Base-by-base conservation (phyloP, 2,888 invertebrate species). In the Nycteola revayana region DNA sequence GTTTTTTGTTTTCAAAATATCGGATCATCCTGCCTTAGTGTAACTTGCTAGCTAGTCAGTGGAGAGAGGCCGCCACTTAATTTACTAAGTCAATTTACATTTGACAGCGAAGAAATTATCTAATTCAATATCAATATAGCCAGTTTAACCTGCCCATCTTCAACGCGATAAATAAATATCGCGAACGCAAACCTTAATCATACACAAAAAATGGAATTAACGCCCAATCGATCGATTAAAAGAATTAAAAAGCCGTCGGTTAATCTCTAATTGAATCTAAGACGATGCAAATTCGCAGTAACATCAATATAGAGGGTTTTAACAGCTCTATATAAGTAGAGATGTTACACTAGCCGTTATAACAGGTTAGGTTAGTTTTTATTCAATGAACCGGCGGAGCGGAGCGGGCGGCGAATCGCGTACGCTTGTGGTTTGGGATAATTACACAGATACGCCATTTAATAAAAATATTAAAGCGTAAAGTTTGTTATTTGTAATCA, bases 341-440 rank as follows among this genome's bases (percentile, higher is more conserved):
- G 66, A 64, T 67, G 64, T 71, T 30, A 60, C 66, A 66, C 62
- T 43, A 63, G 67, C 81, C 77, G 81, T 79, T 81, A 75, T 71
- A 72, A 75, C 77, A 62, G 65, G 81, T 70, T 68, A 53, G 69
- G 72, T 38, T 49, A 75, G 73, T 84, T 84, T 84, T 83, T 83
- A 72, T 72, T 52, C 20, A 17, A 17, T 31, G 25, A 30, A 44
- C 28, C 43, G 37, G 43, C 35, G 35, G 46, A 35, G 49, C 36
- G 56, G 55, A 42, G 45, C 48, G 42, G 50, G 22, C 30, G 18
- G 23, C 11, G 22, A 38, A 38, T 25, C 55, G 55, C 55, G 39
- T 36, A 28, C 11, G 40, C 46, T 40, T 55, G 39, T 53, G 42
- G 47, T 39, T 53, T 49, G 36, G 17, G 25, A 21, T 21, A 21